Evolutionary conservation across 2,113 vertebrate genomes (phyloP).

Genomic region (Toxostoma redivivum): DNA sequence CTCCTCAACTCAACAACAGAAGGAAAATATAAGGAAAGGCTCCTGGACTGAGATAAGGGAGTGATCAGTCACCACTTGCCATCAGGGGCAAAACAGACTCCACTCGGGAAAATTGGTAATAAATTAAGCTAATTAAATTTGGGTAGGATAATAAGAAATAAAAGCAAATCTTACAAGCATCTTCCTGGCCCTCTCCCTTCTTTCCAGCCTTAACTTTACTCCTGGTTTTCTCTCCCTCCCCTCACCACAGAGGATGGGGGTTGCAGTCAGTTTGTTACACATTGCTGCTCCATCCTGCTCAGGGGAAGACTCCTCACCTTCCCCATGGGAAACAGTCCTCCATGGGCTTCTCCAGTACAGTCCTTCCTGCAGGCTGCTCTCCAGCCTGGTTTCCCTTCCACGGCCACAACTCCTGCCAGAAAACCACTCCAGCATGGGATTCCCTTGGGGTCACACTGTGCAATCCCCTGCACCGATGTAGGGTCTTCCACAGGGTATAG

Average conservation of each 20-base stretch:
- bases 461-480: neutral
- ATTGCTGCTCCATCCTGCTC: neutral
- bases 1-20: neutral
- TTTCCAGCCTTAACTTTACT: neutral
- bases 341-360: fast-evolving
- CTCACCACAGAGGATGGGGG: too few species aligned
- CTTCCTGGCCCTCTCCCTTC: neutral
- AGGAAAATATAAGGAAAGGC: neutral
- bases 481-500: neutral
- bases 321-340: neutral
- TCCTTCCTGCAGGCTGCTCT: neutral
- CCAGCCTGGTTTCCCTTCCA: neutral
- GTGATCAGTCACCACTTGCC: neutral
- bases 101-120: neutral
- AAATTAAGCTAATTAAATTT: neutral
- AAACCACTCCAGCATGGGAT: neutral
- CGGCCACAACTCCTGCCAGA: neutral
- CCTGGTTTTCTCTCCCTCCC: neutral
- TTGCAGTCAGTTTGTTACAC: neutral
- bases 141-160: neutral
- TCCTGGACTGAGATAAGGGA: neutral
- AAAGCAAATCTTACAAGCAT: neutral
- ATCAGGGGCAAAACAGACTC: neutral
- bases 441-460: neutral
- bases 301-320: neutral